Evolutionary conservation across 2,888 invertebrate species (phyloP).

Genomic region (Drosophila infuscata): DNA sequence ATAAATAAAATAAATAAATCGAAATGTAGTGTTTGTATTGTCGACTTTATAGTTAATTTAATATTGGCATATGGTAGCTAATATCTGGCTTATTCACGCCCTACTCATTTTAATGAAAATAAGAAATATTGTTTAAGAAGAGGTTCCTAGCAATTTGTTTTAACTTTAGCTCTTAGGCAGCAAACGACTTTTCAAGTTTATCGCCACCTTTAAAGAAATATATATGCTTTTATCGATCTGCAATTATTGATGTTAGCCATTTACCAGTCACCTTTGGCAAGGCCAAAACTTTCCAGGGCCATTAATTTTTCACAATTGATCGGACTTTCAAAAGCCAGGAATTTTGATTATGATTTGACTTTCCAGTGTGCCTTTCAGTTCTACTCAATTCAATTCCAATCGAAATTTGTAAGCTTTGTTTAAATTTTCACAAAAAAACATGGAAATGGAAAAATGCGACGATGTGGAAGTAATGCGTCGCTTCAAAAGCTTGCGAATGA

Average conservation of each 20-base stretch:
- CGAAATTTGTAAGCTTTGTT: neutral
- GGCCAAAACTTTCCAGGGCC: neutral
- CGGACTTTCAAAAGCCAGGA: neutral
- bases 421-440: neutral
- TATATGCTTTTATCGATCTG: neutral
- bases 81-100: neutral
- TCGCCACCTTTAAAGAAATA: neutral
- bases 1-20: neutral
- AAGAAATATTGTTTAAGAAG: neutral
- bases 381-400: neutral
- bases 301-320: neutral
- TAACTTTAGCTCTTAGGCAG: neutral
- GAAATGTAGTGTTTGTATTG: neutral
- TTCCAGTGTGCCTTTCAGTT: neutral
- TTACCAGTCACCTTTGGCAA: neutral
- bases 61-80: neutral
- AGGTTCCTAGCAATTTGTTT: neutral
- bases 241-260: neutral
- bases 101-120: neutral
- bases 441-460: neutral
- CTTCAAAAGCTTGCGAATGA: neutral
- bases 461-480: slow-evolving; percentile 2
- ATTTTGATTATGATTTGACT: neutral
- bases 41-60: neutral
- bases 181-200: neutral